phyloP scores from a whole-genome alignment of 2,888 invertebrate species.

The Andrena trimmerana region DNA sequence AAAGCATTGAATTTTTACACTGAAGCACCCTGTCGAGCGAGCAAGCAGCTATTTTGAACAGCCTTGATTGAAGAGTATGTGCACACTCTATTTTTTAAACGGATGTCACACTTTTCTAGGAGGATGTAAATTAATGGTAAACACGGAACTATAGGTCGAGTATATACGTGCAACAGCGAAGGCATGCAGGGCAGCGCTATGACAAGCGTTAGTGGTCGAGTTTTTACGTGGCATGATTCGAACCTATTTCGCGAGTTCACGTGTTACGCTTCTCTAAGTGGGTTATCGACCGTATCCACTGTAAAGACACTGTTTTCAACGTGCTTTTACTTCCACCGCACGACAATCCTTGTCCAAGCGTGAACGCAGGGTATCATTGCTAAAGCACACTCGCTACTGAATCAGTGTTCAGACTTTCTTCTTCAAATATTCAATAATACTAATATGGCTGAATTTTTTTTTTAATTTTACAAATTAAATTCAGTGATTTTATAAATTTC shows the following conservation, averaged over 20 bases:
- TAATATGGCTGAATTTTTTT: too few species aligned
- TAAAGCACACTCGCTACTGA: not conserved
- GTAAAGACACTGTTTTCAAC: conserved; percentile 61
- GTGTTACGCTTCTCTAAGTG: conserved; percentile 67
- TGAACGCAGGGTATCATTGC: conserved; percentile 14
- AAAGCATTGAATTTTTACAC: not conserved
- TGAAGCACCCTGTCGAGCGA: not conserved
- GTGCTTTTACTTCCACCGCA: conserved; percentile 35
- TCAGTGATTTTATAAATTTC: too few species aligned
- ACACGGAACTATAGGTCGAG: not conserved
- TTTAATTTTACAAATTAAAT: too few species aligned
- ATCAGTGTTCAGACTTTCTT: not conserved
- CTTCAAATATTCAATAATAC: too few species aligned
- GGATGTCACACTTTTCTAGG: not conserved
- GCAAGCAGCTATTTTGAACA: not conserved
- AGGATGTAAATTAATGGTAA: not conserved
- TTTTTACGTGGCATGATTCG: conserved; percentile 52
- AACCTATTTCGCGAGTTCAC: conserved; percentile 54
- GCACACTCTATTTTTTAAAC: not conserved
- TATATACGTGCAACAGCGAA: conserved; percentile 4
- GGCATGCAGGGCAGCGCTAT: conserved; percentile 4
- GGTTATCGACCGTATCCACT: conserved; percentile 70
- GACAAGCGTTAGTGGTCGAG: conserved; percentile 41
- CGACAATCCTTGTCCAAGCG: conserved; percentile 35
- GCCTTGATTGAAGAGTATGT: not conserved